phyloP scores from a whole-genome alignment of 2,888 invertebrate species.

The Leptinotarsa juncta region DNA sequence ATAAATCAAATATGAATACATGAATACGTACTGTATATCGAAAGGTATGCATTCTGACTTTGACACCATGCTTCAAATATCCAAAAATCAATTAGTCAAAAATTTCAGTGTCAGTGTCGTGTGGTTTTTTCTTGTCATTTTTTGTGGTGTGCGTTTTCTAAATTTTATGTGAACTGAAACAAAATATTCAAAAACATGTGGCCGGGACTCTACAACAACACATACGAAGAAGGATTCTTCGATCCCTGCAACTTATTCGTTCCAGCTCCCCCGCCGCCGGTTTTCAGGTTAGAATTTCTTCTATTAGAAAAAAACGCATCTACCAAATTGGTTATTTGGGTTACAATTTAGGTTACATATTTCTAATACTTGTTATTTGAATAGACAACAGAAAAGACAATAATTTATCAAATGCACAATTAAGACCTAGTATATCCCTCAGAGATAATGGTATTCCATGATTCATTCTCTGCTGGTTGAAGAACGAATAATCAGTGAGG shows the following conservation, averaged over 20 bases:
- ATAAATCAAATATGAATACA: not conserved
- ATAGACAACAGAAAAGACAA: no score
- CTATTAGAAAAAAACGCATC: no score
- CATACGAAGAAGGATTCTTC: slow-evolving; percentile 42
- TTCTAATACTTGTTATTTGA: no score
- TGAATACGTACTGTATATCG: not conserved
- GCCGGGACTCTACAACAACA: slow-evolving; percentile 45
- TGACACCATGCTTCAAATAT: not conserved
- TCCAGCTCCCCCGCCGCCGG: slow-evolving; percentile 31
- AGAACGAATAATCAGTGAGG: no score
- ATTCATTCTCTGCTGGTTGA: no score
- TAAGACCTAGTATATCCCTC: no score
- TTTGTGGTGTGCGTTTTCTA: slow-evolving; percentile 44
- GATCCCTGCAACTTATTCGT: slow-evolving; percentile 40
- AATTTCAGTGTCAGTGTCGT: slow-evolving; percentile 49
- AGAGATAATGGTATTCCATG: no score
- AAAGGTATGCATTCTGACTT: not conserved
- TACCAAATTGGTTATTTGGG: no score
- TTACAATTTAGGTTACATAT: no score
- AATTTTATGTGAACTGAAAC: slow-evolving; percentile 44
- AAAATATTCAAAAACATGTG: slow-evolving; percentile 43
- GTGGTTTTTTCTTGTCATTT: slow-evolving; percentile 41
- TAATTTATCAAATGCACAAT: no score
- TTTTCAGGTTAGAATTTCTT: slow-evolving; percentile 38
- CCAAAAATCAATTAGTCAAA: slow-evolving; percentile 37